Evolutionary conservation across 92 coral and sea anemone species (phyloP).

Genomic region (Epizoanthus illoricatus): DNA sequence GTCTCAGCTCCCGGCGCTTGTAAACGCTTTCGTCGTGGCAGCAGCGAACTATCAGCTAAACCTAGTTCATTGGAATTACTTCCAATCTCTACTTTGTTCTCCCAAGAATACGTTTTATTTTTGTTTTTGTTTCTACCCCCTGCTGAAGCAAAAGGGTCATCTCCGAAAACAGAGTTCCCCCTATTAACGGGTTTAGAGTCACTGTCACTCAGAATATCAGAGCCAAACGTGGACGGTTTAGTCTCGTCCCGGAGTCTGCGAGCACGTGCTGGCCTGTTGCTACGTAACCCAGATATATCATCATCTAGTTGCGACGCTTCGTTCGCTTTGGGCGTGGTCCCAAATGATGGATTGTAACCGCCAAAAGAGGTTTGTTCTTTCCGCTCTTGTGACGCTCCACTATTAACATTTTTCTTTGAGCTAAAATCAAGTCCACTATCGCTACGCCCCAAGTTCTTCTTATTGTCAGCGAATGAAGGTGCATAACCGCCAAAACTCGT

Average conservation of each 20-base stretch:
- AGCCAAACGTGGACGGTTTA: constrained; percentile 66
- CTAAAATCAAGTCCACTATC: constrained; percentile 77
- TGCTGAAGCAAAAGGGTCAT: constrained; percentile 42
- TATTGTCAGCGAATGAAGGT: constrained; percentile 64
- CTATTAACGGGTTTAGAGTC: constrained; percentile 51
- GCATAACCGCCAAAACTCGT: constrained; percentile 56
- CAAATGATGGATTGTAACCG: constrained; percentile 68
- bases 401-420: constrained; percentile 29
- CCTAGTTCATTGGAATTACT: constrained; percentile 23
- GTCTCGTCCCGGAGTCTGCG: constrained; percentile 52
- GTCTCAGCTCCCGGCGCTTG: constrained; percentile 68
- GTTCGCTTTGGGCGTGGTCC: constrained; percentile 38
- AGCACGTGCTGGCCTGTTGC: constrained; percentile 48
- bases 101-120: constrained; percentile 70
- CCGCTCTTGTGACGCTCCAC: constrained; percentile 21
- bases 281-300: constrained; percentile 39
- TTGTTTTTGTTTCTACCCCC: constrained; percentile 40
- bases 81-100: constrained; percentile 59
- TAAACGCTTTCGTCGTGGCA: constrained; percentile 65
- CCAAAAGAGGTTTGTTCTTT: constrained; percentile 60
- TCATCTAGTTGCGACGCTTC: constrained; percentile 33
- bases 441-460: constrained; percentile 44
- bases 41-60: constrained; percentile 52
- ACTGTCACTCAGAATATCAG: constrained; percentile 61
- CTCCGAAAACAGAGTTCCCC: constrained; percentile 53